phyloP scores from a whole-genome alignment of 1,140 invertebrate species.

The Hesperophylax magnus region DNA sequence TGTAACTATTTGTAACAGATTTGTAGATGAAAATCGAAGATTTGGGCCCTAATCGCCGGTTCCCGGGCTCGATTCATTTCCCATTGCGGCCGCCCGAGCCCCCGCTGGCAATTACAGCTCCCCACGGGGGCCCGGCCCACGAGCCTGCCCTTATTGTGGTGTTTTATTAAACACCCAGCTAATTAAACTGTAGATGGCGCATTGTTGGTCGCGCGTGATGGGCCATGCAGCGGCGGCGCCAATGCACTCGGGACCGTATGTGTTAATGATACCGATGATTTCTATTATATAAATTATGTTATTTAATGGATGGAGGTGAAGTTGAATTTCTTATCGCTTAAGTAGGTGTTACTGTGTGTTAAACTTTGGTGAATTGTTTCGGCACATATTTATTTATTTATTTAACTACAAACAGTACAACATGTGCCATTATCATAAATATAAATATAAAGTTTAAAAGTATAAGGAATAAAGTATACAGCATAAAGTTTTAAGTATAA shows the following conservation, averaged over 20 bases:
- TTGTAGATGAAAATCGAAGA: too few species aligned
- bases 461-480: too few species aligned
- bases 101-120: constrained; percentile 33
- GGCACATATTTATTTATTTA: too few species aligned
- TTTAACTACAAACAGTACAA: too few species aligned
- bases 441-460: too few species aligned
- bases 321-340: neutral
- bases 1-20: too few species aligned
- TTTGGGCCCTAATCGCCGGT: neutral
- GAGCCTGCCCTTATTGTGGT: constrained; percentile 27
- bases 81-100: constrained; percentile 8
- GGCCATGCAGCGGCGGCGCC: constrained; percentile 17
- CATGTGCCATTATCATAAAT: too few species aligned
- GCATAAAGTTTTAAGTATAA: too few species aligned
- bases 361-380: too few species aligned
- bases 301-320: neutral
- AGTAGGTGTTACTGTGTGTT: too few species aligned
- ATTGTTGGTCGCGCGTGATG: constrained; percentile 22
- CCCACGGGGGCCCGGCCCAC: constrained; percentile 16
- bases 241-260: constrained; percentile 1
- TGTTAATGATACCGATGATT: neutral
- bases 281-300: constrained; percentile 4
- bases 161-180: constrained; percentile 46
- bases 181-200: constrained; percentile 29
- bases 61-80: neutral